These are phyloP conservation scores for Drosophila sturtevanti DNA, from an alignment of 1,140 invertebrate genomes.

Conservation along the genomic window DNA sequence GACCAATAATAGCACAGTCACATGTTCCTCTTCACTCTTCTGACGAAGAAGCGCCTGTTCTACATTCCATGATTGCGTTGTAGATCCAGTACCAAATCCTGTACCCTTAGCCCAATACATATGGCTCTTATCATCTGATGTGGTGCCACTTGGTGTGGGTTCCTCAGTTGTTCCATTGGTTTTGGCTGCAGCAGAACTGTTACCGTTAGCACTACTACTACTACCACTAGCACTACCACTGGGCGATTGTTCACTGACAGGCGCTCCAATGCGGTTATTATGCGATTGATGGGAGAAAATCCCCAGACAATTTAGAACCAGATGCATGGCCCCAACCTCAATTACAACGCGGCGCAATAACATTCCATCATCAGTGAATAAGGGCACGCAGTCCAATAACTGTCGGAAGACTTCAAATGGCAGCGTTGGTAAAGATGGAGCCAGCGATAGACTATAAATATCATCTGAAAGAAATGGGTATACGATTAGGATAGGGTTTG, in stretches of 20 bases:
- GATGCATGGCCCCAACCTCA: slow-evolving; percentile 91
- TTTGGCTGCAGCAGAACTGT: slow-evolving; percentile 1
- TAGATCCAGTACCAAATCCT: slow-evolving; percentile 97
- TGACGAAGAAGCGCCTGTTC: slow-evolving; percentile 95
- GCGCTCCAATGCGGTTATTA: slow-evolving; percentile 60
- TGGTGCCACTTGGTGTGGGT: slow-evolving; percentile 43
- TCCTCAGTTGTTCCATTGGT: slow-evolving; percentile 46
- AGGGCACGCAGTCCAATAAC: slow-evolving; percentile 90
- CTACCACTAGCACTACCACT: slow-evolving; percentile 67
- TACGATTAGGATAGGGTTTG: neutral
- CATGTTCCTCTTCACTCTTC: slow-evolving; percentile 95
- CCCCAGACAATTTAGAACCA: slow-evolving; percentile 93
- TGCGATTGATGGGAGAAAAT: slow-evolving; percentile 92
- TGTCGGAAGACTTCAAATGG: slow-evolving; percentile 93
- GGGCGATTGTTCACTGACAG: slow-evolving; percentile 63
- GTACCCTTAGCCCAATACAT: slow-evolving; percentile 97
- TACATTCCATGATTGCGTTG: slow-evolving; percentile 97
- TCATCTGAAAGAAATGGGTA: slow-evolving; percentile 84
- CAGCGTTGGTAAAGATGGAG: slow-evolving; percentile 90
- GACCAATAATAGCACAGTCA: slow-evolving; percentile 92
- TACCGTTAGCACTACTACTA: slow-evolving; percentile 16
- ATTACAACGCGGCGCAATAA: slow-evolving; percentile 90
- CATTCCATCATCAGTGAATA: slow-evolving; percentile 91
- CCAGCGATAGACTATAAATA: slow-evolving; percentile 89
- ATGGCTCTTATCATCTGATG: slow-evolving; percentile 90